A percentile compares a stretch with the other conserved stretches of the same genome.
Evolutionary conservation across 2,797 vertebrate species (phyloP).

Genomic region (Cyprinodon diabolis): DNA sequence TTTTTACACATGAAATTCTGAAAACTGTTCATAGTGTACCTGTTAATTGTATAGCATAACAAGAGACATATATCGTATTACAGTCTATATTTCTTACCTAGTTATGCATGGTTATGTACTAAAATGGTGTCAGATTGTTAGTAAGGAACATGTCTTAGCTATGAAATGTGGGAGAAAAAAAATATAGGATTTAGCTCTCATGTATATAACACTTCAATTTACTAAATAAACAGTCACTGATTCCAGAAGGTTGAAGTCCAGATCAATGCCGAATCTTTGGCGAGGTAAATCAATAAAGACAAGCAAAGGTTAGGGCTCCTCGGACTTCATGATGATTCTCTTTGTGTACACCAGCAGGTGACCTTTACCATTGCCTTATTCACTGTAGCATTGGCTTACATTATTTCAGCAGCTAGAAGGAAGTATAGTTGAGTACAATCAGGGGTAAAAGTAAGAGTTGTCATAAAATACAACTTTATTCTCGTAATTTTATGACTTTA

Average conservation of each 20-base stretch:
- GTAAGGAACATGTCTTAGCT: not conserved
- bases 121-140: not conserved
- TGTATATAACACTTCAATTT: constrained; percentile 1
- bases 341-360: constrained; percentile 37
- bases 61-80: not conserved
- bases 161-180: not conserved
- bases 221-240: constrained; percentile 35
- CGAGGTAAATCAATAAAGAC: constrained; percentile 53
- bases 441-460: not conserved
- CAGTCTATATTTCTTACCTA: not conserved
- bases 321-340: constrained; percentile 37
- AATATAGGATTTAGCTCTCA: not conserved
- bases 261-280: constrained; percentile 57
- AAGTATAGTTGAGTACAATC: not conserved
- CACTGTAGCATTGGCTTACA: constrained; percentile 13
- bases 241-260: constrained; percentile 22
- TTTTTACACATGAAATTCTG: not conserved
- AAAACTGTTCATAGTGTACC: not conserved
- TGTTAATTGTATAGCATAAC: not conserved
- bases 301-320: constrained; percentile 64
- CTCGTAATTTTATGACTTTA: no score
- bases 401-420: constrained; percentile 19
- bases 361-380: constrained; percentile 50
- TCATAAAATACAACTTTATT: no score
- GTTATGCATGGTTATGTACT: not conserved